Percentiles rank a stretch among this genome's conserved stretches.
phyloP scores from a whole-genome alignment of 2,888 invertebrate species.

The Phorcus lineatus region DNA sequence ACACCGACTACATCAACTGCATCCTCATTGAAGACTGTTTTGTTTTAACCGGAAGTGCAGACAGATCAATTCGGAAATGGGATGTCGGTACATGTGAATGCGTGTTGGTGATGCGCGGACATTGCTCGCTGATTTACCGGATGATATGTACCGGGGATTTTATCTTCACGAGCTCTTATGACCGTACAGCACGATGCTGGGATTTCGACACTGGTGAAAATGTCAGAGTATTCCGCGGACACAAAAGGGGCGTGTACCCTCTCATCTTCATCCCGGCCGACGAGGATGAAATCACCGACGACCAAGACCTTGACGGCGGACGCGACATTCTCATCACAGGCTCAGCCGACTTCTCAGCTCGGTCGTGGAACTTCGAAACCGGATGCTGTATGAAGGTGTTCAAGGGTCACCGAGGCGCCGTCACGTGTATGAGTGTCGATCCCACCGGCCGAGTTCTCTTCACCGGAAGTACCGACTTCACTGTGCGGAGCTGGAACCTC shows the following conservation, averaged over 20 bases:
- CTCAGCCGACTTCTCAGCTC: conserved; percentile 74
- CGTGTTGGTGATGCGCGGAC: conserved; percentile 75
- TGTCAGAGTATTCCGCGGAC: conserved; percentile 76
- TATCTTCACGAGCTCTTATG: conserved; percentile 74
- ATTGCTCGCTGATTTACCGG: conserved; percentile 76
- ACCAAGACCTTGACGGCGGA: conserved; percentile 64
- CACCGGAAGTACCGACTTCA: conserved; percentile 77
- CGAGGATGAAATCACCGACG: conserved; percentile 61
- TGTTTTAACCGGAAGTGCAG: conserved; percentile 77
- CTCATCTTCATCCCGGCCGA: conserved; percentile 77
- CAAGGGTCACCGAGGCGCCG: conserved; percentile 76
- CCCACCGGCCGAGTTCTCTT: conserved; percentile 74
- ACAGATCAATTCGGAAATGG: conserved; percentile 78
- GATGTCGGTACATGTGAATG: conserved; percentile 77
- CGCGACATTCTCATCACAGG: conserved; percentile 75
- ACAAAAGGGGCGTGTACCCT: conserved; percentile 77
- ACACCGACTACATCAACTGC: conserved; percentile 77
- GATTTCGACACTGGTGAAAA: conserved; percentile 76
- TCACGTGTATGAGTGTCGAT: conserved; percentile 77
- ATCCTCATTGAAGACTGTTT: conserved; percentile 76
- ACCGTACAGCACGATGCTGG: conserved; percentile 76
- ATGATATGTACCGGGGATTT: conserved; percentile 77
- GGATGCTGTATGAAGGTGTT: conserved; percentile 73
- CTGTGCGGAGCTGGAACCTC: conserved; percentile 76
- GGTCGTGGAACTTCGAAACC: conserved; percentile 75